Percentiles rank a stretch among this genome's conserved stretches.
phyloP scores from a whole-genome alignment of 2,113 vertebrate species.

The Cyprinodon tularosa region DNA sequence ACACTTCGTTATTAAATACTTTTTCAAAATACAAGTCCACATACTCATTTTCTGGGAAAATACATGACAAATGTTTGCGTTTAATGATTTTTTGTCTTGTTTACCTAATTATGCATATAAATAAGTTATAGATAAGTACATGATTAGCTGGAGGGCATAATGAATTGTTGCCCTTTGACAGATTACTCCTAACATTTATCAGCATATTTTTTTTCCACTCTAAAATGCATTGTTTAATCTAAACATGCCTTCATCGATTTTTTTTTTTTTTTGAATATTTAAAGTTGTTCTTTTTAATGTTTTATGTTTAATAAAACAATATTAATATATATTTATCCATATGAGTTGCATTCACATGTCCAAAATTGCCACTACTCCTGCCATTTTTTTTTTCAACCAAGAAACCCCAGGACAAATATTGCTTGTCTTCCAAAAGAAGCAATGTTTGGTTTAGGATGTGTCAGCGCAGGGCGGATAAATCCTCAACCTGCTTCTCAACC shows the following conservation, averaged over 20 bases:
- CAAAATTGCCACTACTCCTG: background rate
- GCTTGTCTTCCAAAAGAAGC: too few relatives aligned
- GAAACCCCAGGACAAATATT: background rate
- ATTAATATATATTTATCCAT: too few relatives aligned
- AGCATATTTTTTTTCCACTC: background rate
- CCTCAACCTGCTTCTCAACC: too few relatives aligned
- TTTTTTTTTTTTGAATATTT: background rate
- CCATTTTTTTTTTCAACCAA: background rate
- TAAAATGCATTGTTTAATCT: background rate
- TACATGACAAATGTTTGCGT: background rate
- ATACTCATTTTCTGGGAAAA: background rate
- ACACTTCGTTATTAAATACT: constrained; percentile 15
- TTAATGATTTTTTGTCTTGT: background rate
- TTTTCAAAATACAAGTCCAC: background rate
- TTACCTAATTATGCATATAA: background rate
- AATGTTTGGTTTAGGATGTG: too few relatives aligned
- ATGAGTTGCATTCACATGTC: background rate
- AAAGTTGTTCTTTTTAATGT: background rate
- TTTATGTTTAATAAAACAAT: background rate
- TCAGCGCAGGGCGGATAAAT: too few relatives aligned
- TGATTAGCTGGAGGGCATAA: background rate
- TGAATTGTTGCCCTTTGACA: background rate
- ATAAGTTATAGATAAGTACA: too few relatives aligned
- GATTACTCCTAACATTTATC: background rate
- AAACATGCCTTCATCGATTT: background rate